These are phyloP conservation scores for Drosophila mettleri DNA, from an alignment of 2,888 invertebrate species.

Conservation along the genomic window DNA sequence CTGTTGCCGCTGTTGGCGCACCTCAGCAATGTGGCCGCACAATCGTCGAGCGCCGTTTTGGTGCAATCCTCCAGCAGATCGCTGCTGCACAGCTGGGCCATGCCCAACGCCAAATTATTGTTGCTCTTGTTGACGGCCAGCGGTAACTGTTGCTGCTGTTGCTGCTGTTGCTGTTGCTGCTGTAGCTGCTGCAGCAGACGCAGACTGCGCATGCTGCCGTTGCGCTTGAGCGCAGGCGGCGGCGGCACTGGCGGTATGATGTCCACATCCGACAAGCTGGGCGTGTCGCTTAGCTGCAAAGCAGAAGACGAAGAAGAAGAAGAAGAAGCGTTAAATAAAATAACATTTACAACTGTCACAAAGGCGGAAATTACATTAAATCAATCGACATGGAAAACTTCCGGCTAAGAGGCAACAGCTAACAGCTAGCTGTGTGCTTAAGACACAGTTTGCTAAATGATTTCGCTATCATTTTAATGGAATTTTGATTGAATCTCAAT, in stretches of 20 bases:
- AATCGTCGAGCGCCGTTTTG: constrained; percentile 82
- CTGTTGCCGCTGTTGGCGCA: constrained; percentile 81
- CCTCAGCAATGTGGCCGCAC: constrained; percentile 83
- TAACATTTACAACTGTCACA: constrained; percentile 49
- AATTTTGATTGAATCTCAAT: neutral
- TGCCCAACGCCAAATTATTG: constrained; percentile 50
- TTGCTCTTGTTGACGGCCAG: constrained; percentile 46
- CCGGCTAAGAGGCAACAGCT: constrained; percentile 28
- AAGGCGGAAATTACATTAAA: constrained; percentile 53
- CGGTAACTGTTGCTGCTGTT: constrained; percentile 45
- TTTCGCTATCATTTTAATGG: neutral
- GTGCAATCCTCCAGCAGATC: constrained; percentile 79
- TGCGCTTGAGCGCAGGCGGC: constrained; percentile 82
- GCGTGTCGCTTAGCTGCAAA: constrained; percentile 80
- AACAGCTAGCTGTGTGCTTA: neutral
- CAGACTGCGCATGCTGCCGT: constrained; percentile 81
- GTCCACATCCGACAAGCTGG: constrained; percentile 83
- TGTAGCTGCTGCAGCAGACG: constrained; percentile 74
- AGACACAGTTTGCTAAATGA: neutral
- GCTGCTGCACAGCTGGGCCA: constrained; percentile 77
- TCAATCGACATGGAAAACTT: constrained; percentile 58
- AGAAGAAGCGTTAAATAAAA: constrained; percentile 34
- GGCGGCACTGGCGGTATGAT: constrained; percentile 84
- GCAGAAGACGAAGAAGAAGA: constrained; percentile 7
- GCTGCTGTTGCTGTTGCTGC: constrained; percentile 55